phyloP scores from a whole-genome alignment of 2,888 invertebrate species.

The Endomychus coccineus region DNA sequence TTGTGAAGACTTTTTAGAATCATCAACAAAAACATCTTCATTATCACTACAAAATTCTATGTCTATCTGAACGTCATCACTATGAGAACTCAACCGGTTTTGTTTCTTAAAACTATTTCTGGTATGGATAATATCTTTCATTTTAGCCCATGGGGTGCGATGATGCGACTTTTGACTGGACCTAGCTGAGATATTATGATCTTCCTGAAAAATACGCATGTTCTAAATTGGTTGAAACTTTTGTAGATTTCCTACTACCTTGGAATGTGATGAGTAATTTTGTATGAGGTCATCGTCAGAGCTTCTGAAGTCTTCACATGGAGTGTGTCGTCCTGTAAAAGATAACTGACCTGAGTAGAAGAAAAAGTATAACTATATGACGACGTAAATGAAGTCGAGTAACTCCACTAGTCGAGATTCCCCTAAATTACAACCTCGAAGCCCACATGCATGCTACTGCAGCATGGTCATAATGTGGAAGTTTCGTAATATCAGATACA shows the following conservation, averaged over 20 bases:
- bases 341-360: too few species aligned
- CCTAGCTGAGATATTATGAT: constrained; percentile 10
- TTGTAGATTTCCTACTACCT: constrained; percentile 21
- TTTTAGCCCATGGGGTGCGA: constrained; percentile 70
- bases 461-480: too few species aligned
- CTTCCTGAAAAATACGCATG: constrained; percentile 10
- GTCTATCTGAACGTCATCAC: constrained; percentile 39
- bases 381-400: too few species aligned
- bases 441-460: too few species aligned
- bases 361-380: too few species aligned
- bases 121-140: constrained; percentile 69
- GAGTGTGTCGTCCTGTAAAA: constrained; percentile 26
- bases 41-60: constrained; percentile 36
- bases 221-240: constrained; percentile 15
- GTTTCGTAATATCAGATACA: too few species aligned
- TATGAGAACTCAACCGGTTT: constrained; percentile 36
- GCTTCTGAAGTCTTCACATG: constrained; percentile 32
- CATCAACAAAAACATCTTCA: constrained; percentile 38
- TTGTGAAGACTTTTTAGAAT: constrained; percentile 21
- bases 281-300: constrained; percentile 37
- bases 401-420: too few species aligned
- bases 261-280: constrained; percentile 37
- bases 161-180: constrained; percentile 20
- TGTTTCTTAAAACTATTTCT: constrained; percentile 59
- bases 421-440: too few species aligned